Base-by-base conservation (phyloP, 2,113 vertebrate species). In the Columba janthina region DNA sequence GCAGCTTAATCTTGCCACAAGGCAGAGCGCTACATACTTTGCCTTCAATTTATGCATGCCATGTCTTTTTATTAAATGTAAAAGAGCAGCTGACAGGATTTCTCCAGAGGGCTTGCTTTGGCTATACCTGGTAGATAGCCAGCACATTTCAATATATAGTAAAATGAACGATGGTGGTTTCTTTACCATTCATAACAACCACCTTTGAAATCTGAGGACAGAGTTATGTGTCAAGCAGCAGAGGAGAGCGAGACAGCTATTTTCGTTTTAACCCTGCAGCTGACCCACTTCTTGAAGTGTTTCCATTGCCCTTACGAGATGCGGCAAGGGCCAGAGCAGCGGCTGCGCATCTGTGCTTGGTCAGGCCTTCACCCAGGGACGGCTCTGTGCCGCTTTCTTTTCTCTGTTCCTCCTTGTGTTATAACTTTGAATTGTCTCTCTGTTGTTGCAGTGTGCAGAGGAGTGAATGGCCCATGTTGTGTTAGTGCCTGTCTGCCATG, bases 401-500 rank as follows among this genome's bases (percentile, higher is more conserved):
- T 64, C 96, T 77, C 93, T 96, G 85, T 94, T 88, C 85, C 66
- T 93, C 91, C 88, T 92, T 96, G 73, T 94, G 51, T 91, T 93
- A 94, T 97, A 94, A 96, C 96, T 94, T 48, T 97, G 91, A 96
- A 86, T 94, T 95, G 90, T 97, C 93, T 97, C 75, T 98, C 93
- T 97, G 96, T 96, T 92, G 42, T 95, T 98, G 88, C 98, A 99
- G 99, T 98, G 99, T 99, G 98, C 96, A 95, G 95, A 99, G 98
- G 98, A 99, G 98, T 97, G 98, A 91, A 98, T 98, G 98, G 97
- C 98, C 98, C 98, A 98, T 98, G 98, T 98, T 98, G 98, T 99
- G 99, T 98, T 99, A 99, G 98, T 99, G 98, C 98, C 97, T 96
- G 97, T 99, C 98, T 99, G 99, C 98, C 99, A 99, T 99, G 99